Evolutionary conservation across 1,140 invertebrate genomes (phyloP).

Genomic region (Leguminivora glycinivorella): DNA sequence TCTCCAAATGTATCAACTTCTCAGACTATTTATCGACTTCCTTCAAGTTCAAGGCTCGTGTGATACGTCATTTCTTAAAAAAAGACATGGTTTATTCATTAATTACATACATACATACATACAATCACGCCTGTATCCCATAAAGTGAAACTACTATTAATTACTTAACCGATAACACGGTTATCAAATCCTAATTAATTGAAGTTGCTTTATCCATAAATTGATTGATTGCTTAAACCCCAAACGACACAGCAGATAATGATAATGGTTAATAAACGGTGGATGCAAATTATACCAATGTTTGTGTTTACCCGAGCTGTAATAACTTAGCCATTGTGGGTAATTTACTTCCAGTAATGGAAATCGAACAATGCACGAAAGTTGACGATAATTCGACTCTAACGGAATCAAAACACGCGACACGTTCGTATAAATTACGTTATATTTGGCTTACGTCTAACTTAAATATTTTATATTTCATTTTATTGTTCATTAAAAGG

Average conservation of each 20-base stretch:
- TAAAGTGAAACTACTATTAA: neutral
- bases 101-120: too few relatives aligned
- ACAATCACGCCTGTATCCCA: too few relatives aligned
- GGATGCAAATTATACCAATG: constrained; percentile 10
- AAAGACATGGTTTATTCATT: too few relatives aligned
- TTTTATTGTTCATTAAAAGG: too few relatives aligned
- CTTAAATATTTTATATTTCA: neutral
- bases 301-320: constrained; percentile 8
- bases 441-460: neutral
- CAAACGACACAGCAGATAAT: neutral
- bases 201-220: neutral
- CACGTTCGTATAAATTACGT: constrained; percentile 14
- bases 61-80: neutral
- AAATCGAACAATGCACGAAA: constrained; percentile 22
- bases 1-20: too few relatives aligned
- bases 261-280: constrained; percentile 7
- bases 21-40: neutral
- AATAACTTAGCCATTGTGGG: constrained; percentile 17
- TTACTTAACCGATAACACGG: neutral
- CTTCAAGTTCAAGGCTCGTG: neutral
- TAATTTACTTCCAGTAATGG: constrained; percentile 22
- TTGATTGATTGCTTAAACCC: neutral
- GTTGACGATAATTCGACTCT: constrained; percentile 24
- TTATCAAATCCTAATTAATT: neutral
- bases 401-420: constrained; percentile 25